These are phyloP conservation scores for Myripristis jacobus DNA, from an alignment of 2,797 vertebrate genomes.

Conservation along the genomic window DNA sequence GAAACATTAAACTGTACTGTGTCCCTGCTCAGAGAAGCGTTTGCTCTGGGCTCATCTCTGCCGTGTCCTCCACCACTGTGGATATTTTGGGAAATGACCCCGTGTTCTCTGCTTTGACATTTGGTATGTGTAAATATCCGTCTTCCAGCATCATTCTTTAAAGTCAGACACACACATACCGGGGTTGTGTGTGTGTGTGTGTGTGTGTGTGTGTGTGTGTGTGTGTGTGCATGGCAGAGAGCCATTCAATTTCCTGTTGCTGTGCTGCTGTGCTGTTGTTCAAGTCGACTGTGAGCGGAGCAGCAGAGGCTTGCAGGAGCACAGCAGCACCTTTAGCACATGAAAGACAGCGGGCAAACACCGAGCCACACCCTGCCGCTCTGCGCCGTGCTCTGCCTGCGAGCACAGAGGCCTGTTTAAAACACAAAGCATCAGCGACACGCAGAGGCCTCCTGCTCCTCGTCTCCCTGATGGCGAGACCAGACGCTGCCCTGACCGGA, in stretches of 20 bases:
- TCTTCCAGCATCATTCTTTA: slow-evolving; percentile 32
- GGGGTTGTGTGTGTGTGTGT: slow-evolving; percentile 6
- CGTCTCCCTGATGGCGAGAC: too few species aligned
- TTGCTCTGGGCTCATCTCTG: background rate
- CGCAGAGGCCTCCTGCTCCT: too few species aligned
- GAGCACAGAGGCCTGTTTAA: too few species aligned
- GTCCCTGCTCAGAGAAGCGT: too few species aligned
- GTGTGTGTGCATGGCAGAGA: background rate
- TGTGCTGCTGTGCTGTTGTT: background rate
- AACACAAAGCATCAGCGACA: too few species aligned
- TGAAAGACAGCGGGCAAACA: too few species aligned
- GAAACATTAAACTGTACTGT: too few species aligned
- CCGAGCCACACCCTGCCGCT: too few species aligned
- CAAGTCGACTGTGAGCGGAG: background rate
- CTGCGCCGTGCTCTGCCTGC: too few species aligned
- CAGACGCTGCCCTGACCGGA: too few species aligned
- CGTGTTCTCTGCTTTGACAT: slow-evolving; percentile 36
- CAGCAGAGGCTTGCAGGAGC: too few species aligned
- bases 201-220: slow-evolving; percentile 8
- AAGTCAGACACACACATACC: slow-evolving; percentile 29
- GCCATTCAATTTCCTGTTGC: slow-evolving; percentile 38
- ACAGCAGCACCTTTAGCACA: too few species aligned
- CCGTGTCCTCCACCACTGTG: slow-evolving; percentile 2
- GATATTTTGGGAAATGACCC: slow-evolving; percentile 32
- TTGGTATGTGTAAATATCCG: slow-evolving; percentile 68